Evolutionary conservation across 2,797 vertebrate genomes (phyloP).

Genomic region (Galagoides demidoff): DNA sequence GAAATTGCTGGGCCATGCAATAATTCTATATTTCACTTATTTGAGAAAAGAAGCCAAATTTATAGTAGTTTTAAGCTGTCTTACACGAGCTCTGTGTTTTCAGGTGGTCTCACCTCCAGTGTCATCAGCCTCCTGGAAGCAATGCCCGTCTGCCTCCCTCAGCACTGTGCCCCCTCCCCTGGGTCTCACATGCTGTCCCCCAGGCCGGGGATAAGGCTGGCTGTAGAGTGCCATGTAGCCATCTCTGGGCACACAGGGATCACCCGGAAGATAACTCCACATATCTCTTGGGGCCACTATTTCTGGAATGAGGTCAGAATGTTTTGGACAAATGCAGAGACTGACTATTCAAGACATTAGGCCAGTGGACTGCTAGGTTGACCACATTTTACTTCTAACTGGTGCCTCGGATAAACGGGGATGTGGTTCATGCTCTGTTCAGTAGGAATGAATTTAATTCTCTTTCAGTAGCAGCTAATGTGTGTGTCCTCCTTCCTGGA

Average conservation of each 20-base stretch:
- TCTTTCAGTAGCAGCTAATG: background rate
- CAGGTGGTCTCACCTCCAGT: background rate
- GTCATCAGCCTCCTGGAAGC: background rate
- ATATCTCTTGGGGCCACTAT: background rate
- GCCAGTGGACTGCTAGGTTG: background rate
- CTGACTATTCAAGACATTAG: background rate
- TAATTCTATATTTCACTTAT: background rate
- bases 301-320: background rate
- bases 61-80: background rate
- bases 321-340: background rate
- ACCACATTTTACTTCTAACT: background rate
- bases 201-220: background rate
- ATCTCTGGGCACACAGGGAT: background rate
- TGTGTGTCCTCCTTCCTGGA: background rate
- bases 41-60: background rate
- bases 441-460: background rate
- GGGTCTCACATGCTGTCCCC: background rate
- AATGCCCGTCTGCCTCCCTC: accelerated
- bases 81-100: background rate
- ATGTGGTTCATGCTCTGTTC: background rate
- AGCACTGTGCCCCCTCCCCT: too few relatives aligned
- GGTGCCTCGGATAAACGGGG: background rate
- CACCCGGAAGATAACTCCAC: background rate
- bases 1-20: background rate
- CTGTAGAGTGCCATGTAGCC: background rate